phyloP scores from a whole-genome alignment of 30 jellyfish, hydroid and myxozoan genomes.

The Chrysaora quinquecirrha region DNA sequence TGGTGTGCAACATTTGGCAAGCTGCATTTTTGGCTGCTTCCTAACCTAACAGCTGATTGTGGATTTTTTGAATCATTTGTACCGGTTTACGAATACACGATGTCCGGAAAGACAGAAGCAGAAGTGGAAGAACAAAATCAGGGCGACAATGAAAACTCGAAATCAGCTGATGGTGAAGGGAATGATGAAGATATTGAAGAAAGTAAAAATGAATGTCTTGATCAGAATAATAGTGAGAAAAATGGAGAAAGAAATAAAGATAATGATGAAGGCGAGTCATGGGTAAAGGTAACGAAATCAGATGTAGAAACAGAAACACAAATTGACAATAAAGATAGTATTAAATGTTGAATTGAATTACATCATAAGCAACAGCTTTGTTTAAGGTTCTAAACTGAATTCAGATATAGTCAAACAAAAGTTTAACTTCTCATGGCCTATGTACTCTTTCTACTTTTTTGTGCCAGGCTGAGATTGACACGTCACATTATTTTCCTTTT shows the following conservation, averaged over 20 bases:
- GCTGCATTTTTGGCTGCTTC: conserved; percentile 91
- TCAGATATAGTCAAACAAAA: too few species aligned
- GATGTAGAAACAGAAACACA: conserved; percentile 31
- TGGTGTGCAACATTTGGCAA: conserved; percentile 85
- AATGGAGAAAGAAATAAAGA: conserved; percentile 65
- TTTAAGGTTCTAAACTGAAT: too few species aligned
- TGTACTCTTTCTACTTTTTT: too few species aligned
- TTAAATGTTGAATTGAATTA: conserved; percentile 25
- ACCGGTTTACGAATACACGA: conserved; percentile 81
- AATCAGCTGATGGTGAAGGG: conserved; percentile 37
- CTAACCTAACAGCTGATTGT: conserved; percentile 95
- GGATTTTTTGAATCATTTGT: conserved; percentile 93
- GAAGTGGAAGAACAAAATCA: conserved; percentile 10
- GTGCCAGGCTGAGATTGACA: too few species aligned
- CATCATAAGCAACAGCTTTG: too few species aligned
- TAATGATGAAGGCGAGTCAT: conserved; percentile 71
- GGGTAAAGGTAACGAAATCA: conserved; percentile 88
- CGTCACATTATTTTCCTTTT: too few species aligned
- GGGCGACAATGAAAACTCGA: conserved; percentile 4
- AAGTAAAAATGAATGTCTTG: conserved; percentile 18
- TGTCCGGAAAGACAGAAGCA: conserved; percentile 13
- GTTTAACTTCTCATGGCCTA: too few species aligned
- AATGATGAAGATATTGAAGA: conserved; percentile 16
- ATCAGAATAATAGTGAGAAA: conserved; percentile 10
- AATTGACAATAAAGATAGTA: conserved; percentile 12